Evolutionary conservation across 2,113 vertebrate genomes (phyloP), one percentile per base, ranked within the genome.

Genomic region (Globicephala melas): DNA sequence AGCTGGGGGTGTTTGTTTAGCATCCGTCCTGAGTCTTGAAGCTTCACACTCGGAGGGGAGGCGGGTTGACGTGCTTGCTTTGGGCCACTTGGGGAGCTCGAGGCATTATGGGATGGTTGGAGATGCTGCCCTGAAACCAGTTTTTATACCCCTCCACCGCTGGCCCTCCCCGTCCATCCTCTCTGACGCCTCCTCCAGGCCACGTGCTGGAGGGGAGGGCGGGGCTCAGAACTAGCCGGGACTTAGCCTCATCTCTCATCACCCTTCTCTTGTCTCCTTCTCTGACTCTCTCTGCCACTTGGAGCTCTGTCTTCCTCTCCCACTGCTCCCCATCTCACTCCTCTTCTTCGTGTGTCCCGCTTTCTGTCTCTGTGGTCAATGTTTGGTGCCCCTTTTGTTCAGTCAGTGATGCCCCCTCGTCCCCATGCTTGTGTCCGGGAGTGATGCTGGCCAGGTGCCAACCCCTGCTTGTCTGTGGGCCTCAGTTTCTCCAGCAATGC

Each of bases 21-120:
- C 33, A 5, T 50, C 80, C 55, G 97, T 96, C 91, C 86, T 47
- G 96, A 84, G 95, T 83, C 50, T 17, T 12, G 63, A 86, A 77
- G 81, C 95, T 85, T 68, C 53, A 50, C 23, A 12, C 18, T 58
- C 28, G 1, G 47, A 0, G 73, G 84, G 70, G 70, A 67, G 81
- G 76, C 92, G 36, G 83, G 81, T 83, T 70, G 83, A 36, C 94
- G 47, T 96, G 96, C 98, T 98, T 98, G 97, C 85, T 8, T 97
- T 93, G 97, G 91, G 91, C 76, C 96, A 15, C 98, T 93, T 96
- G 97, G 97, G 98, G 96, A 73, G 91, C 95, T 96, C 38, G 33
- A 71, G 91, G 97, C 90, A 97, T 98, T 97, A 6, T 97, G 95
- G 98, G 98, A 95, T 80, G 31, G 79, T 38, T 36, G 84, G 93